Evolutionary conservation across 2,888 invertebrate genomes (phyloP), one percentile per base, ranked within the genome.

Genomic region (Caenorhabditis afra): DNA sequence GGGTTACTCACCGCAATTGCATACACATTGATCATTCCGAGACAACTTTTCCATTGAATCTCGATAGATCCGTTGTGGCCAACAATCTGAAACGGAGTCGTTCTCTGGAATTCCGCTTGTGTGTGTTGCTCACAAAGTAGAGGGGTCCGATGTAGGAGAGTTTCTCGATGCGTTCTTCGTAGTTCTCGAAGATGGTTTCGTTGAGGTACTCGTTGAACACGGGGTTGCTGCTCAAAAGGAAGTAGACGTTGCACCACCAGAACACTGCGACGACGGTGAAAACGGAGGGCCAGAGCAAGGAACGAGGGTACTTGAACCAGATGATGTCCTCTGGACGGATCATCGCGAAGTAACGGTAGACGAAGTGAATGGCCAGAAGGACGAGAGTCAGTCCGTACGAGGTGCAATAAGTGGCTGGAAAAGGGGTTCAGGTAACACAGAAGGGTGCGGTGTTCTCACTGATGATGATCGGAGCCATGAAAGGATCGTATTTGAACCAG

Each of bases 191-290:
- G n/a, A 75, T 62, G 0, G 75, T 75, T 16, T 66, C 55, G 22
- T 66, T 61, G 55, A 75, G 22, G 57, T 75, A 75, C 0, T 22
- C 39, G 55, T 75, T 39, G 23, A 75, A 66, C 35, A 29, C 41
- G 7, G 39, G 11, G 39, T 75, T 67, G 53, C 66, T 53, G 18
- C 61, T 47, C 29, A 75, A 44, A 11, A 75, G 44, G 16, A 75
- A 62, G 49, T 67, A 75, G 1, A 75, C 75, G 50, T 75, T 61
- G 18, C 59, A 75, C 70, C 70, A 77, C 77, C 77, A 77, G 41
- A 67, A 52, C 3, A 71, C 59, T 0, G 58, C 64, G 37, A 75
- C 7, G 12, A 67, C 49, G n/a, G 23, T 41, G 29, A 67, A 61
- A 10, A 67, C 22, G 2, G 39, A 4, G 5, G 75, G 75, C 67